Evolutionary conservation across 2,113 vertebrate species (phyloP), one percentile per base, ranked within the genome.

Genomic region (Mormoops blainvillei): DNA sequence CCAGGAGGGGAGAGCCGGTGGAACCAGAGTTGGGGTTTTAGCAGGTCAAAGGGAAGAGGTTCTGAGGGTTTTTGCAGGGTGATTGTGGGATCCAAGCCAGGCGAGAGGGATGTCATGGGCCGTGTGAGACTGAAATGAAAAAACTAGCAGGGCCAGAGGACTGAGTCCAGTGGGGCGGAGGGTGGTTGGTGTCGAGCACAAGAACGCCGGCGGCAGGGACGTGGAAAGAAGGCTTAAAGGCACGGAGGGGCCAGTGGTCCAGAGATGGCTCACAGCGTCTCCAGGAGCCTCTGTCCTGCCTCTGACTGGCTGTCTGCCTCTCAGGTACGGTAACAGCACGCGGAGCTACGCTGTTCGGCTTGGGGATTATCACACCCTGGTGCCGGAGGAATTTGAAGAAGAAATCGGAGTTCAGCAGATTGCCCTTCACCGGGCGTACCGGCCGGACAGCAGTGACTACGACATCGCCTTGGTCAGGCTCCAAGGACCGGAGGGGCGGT

Each of bases 311-410:
- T 33, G 26, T 86, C 67, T 88, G 41, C 8, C 89, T 18, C 92
- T 87, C 98, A 99, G 99, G 98, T 99, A 99, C 1, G 99, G 99
- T 48, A 99, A 99, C 98, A 98, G 96, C 98, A 99, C 99, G 2
- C 98, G 96, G 90, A 99, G 97, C 96, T 99, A 99, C 1, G 99
- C 99, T 18, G 98, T 99, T 20, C 98, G 99, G 54, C 98, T 99
- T 7, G 99, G 99, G 3, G 99, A 99, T 98, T 99, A 99, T 68
- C 99, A 99, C 95, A 99, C 99, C 1, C 98, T 99, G 86, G 99
- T 99, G 80, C 99, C 99, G 0, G 99, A 99, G 95, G 99, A 99
- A 89, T 99, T 99, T 0, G 99, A 99, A 96, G 99, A 99, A 87
- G 99, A 99, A 90, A 98, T 99, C 3, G 98, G 97, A 6, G 98